Conservation (phyloP, 1,140 invertebrate species). For the Ylistrum balloti region DNA sequence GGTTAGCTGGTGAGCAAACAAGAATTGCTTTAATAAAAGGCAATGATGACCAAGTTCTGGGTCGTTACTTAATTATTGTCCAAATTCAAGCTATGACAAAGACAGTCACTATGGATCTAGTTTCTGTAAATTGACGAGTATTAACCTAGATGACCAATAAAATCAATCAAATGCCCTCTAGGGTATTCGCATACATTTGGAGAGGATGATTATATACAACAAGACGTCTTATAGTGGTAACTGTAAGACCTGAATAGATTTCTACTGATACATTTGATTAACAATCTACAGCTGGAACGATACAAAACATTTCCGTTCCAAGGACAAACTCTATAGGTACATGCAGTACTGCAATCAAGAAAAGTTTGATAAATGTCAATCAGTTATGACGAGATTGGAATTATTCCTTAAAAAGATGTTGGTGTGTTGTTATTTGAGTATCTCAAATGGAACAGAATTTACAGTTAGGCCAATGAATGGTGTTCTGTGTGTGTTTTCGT, state of each 20-base stretch:
- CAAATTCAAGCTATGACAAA: neutral
- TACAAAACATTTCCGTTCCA: no score
- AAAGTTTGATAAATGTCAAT: no score
- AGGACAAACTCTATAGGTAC: no score
- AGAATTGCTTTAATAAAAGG: neutral
- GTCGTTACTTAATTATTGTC: conserved; percentile 5
- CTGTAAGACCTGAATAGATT: neutral
- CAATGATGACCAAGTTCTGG: neutral
- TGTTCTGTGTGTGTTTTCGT: no score
- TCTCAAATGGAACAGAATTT: no score
- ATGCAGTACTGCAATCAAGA: no score
- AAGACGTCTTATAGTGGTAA: neutral
- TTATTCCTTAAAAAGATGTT: no score
- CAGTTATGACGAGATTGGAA: no score
- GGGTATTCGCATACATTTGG: neutral
- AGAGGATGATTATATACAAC: neutral
- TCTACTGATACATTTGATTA: no score
- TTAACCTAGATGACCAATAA: neutral
- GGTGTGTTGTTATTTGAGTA: no score
- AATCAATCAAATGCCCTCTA: neutral
- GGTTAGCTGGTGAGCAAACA: neutral
- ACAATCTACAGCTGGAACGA: no score
- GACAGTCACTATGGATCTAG: neutral
- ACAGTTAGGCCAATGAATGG: no score
- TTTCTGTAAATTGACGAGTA: neutral